Evolutionary conservation across 2,888 invertebrate species (phyloP).

Genomic region (Tipula helvola): DNA sequence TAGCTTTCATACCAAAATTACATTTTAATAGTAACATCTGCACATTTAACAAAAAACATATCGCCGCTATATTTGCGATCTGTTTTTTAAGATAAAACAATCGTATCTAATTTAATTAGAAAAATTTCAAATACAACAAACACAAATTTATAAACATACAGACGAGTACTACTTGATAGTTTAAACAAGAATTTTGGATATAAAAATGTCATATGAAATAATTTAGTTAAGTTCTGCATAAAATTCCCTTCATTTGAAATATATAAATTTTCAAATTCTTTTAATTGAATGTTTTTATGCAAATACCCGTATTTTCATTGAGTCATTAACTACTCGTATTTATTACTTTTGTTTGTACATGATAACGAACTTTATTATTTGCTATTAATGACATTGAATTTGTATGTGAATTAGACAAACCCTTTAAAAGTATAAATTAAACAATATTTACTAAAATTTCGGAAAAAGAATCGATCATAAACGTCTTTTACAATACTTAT

Average conservation of each 20-base stretch:
- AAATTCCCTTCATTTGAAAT: background rate
- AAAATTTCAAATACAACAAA: background rate
- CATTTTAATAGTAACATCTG: background rate
- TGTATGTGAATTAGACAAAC: background rate
- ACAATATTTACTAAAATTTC: background rate
- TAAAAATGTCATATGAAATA: background rate
- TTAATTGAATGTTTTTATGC: background rate
- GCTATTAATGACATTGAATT: background rate
- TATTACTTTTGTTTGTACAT: background rate
- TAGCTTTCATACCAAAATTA: too few relatives aligned
- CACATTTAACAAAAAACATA: background rate
- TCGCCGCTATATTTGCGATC: background rate
- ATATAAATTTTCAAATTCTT: background rate
- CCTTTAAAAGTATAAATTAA: background rate
- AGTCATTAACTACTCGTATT: background rate
- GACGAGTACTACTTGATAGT: background rate
- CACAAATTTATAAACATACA: background rate
- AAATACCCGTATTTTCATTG: background rate
- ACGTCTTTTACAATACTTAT: too few relatives aligned
- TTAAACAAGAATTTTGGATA: background rate
- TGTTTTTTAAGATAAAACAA: background rate
- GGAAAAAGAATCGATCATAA: background rate
- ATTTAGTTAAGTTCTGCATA: background rate
- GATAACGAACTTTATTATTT: background rate
- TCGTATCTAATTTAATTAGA: background rate